A percentile compares a stretch with the other conserved stretches of the same genome.
phyloP scores from a whole-genome alignment of 2,113 vertebrate species.

The Dinomys branickii region DNA sequence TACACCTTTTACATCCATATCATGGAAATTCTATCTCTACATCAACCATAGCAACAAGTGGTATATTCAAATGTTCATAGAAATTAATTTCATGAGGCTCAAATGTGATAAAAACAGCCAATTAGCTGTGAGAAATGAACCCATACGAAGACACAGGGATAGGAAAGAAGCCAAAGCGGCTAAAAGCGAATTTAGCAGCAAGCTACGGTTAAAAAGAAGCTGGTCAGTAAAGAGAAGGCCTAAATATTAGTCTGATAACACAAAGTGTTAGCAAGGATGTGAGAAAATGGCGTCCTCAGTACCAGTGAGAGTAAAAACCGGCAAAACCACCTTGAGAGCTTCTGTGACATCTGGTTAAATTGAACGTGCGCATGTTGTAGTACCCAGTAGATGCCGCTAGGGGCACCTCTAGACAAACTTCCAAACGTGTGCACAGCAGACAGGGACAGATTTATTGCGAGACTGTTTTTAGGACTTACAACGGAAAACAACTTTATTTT shows the following conservation, averaged over 20 bases:
- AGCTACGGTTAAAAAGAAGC: constrained; percentile 45
- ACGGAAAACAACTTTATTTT: not conserved
- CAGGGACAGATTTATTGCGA: constrained; percentile 38
- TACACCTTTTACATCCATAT: not conserved
- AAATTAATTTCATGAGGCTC: constrained; percentile 25
- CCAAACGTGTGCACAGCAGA: constrained; percentile 26
- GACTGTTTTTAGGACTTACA: constrained; percentile 46
- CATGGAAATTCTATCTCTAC: constrained; percentile 33
- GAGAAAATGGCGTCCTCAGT: constrained; percentile 39
- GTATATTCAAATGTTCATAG: constrained; percentile 1
- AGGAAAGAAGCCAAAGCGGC: constrained; percentile 29
- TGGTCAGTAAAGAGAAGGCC: constrained; percentile 52
- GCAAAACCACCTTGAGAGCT: not conserved
- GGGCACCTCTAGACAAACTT: constrained; percentile 12
- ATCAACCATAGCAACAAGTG: not conserved
- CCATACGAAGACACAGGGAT: not conserved
- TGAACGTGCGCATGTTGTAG: not conserved
- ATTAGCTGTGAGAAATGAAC: constrained; percentile 12
- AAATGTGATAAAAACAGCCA: constrained; percentile 23
- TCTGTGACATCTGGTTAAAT: not conserved
- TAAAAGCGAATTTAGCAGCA: constrained; percentile 42
- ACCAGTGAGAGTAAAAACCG: not conserved
- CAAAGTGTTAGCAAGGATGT: constrained; percentile 37
- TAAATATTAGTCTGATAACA: not conserved
- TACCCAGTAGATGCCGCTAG: not conserved